Conservation (phyloP, 2,113 vertebrate species). For the Rhodinocichla rosea region DNA sequence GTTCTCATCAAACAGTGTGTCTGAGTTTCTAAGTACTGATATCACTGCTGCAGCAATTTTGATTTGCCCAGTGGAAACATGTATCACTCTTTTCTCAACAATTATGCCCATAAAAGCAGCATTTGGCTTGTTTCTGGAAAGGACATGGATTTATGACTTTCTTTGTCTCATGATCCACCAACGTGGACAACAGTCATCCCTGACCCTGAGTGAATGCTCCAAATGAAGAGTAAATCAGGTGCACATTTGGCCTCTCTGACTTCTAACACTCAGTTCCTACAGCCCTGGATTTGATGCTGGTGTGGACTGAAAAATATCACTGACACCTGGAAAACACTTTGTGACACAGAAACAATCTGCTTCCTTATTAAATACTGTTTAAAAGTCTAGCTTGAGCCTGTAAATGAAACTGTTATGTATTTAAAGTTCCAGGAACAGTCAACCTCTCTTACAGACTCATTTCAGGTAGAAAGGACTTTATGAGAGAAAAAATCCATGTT, state of each 20-base stretch:
- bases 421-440: neutral
- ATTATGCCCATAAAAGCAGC: neutral
- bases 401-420: neutral
- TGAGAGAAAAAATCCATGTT: neutral
- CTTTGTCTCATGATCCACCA: neutral
- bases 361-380: neutral
- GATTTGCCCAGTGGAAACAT: neutral
- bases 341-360: neutral
- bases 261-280: neutral
- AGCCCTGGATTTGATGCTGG: neutral
- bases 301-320: neutral
- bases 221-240: neutral
- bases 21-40: neutral
- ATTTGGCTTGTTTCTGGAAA: neutral
- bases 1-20: neutral
- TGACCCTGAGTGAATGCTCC: neutral
- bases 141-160: neutral
- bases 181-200: neutral
- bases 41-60: neutral
- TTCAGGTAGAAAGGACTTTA: neutral
- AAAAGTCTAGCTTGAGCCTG: neutral
- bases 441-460: neutral
- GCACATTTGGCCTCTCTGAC: neutral
- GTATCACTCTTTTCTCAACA: neutral
- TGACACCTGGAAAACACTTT: neutral